A percentile compares a stretch with the other conserved stretches of the same genome.
These are phyloP conservation scores for Gambusia affinis DNA, from an alignment of 2,113 vertebrate species.

Conservation along the genomic window DNA sequence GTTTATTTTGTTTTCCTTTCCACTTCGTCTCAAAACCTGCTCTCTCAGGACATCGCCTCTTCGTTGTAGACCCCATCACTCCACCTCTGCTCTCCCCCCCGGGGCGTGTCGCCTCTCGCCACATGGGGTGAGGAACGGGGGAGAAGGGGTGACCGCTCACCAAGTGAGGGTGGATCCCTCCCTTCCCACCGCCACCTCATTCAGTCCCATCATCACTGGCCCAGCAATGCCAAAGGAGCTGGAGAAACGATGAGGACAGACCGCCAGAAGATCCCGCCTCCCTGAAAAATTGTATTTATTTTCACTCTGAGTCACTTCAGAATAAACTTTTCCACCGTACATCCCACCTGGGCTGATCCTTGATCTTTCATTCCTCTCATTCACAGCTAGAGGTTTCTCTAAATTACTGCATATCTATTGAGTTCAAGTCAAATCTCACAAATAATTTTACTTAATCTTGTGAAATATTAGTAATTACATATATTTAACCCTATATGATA, in stretches of 20 bases:
- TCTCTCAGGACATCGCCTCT: conserved; percentile 58
- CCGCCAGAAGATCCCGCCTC: conserved; percentile 65
- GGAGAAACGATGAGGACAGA: conserved; percentile 66
- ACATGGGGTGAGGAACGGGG: conserved; percentile 78
- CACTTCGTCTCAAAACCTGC: conserved; percentile 51
- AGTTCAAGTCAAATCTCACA: not conserved
- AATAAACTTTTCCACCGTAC: conserved; percentile 86
- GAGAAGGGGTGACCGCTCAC: conserved; percentile 79
- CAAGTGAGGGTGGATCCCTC: conserved; percentile 80
- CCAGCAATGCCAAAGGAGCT: conserved; percentile 80
- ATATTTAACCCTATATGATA: not conserved
- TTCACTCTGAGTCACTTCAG: conserved; percentile 78
- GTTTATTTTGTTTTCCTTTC: conserved; percentile 75
- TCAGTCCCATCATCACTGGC: conserved; percentile 73
- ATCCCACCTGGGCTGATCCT: conserved; percentile 64
- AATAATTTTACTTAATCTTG: too few species aligned
- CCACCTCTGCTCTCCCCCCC: conserved; percentile 51
- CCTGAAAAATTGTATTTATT: conserved; percentile 78
- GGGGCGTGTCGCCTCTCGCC: conserved; percentile 66
- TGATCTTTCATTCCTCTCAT: conserved; percentile 59
- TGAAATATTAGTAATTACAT: not conserved
- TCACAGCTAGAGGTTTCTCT: not conserved
- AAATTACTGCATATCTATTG: not conserved
- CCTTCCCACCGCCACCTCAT: conserved; percentile 78
- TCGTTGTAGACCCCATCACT: conserved; percentile 47